phyloP scores from a whole-genome alignment of 2,797 vertebrate genomes.

The Myotis daubentonii region DNA sequence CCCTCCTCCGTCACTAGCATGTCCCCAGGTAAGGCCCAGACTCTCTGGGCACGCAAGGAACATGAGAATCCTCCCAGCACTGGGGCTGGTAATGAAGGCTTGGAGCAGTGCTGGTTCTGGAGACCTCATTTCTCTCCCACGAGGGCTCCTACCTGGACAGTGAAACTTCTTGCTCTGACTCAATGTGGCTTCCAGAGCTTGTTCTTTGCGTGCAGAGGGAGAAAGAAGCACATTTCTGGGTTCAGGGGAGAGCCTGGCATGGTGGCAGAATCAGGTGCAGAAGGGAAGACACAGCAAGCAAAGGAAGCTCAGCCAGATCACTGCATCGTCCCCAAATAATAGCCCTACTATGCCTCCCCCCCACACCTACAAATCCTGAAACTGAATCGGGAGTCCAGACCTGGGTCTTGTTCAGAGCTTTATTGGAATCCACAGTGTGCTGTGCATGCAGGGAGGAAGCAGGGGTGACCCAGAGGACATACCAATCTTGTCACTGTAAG shows the following conservation, averaged over 20 bases:
- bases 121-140: neutral
- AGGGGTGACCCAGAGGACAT: neutral
- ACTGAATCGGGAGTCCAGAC: neutral
- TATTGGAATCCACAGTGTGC: neutral
- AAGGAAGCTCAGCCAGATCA: neutral
- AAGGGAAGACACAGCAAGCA: neutral
- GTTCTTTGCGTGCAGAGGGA: neutral
- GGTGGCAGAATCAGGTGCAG: neutral
- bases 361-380: neutral
- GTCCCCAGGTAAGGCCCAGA: neutral
- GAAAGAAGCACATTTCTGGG: neutral
- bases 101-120: neutral
- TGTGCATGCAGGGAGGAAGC: neutral
- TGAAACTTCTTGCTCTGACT: neutral
- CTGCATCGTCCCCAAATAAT: neutral
- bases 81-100: neutral
- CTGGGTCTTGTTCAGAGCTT: neutral
- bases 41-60: constrained; percentile 19
- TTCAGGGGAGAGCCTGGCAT: neutral
- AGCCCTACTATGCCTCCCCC: neutral
- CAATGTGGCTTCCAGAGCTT: neutral
- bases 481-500: neutral
- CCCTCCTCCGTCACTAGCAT: constrained; percentile 77
- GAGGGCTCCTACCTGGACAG: neutral
- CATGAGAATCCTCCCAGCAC: constrained; percentile 63